Conservation (phyloP, 2,888 invertebrate species). For the Zeuzera pyrina region DNA sequence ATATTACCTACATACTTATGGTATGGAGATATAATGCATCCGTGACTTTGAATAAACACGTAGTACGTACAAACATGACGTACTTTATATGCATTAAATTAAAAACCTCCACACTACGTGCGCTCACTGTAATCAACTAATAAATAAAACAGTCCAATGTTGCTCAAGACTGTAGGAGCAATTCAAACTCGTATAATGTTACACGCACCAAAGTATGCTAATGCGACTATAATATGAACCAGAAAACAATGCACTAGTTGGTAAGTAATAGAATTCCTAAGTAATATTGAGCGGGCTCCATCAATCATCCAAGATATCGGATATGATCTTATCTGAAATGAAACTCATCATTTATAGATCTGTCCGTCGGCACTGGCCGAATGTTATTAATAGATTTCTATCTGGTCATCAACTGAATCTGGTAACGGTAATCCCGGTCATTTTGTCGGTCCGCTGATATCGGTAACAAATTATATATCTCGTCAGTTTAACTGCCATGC, state of each 20-base stretch:
- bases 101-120: too few relatives aligned
- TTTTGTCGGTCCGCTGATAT: conserved; percentile 50
- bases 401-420: conserved; percentile 66
- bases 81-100: too few relatives aligned
- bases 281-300: conserved; percentile 50
- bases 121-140: too few relatives aligned
- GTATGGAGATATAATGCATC: background rate
- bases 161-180: too few relatives aligned
- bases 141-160: too few relatives aligned
- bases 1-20: conserved; percentile 17
- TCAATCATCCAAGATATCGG: conserved; percentile 61
- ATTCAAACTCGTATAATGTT: background rate
- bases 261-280: conserved; percentile 62
- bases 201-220: conserved; percentile 43
- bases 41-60: background rate
- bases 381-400: conserved; percentile 71
- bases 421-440: conserved; percentile 58
- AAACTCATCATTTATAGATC: conserved; percentile 72
- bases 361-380: conserved; percentile 61
- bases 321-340: conserved; percentile 70
- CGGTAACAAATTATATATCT: conserved; percentile 61
- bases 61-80: too few relatives aligned
- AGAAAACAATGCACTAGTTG: conserved; percentile 55
- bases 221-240: conserved; percentile 56
- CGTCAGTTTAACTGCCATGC: conserved; percentile 22